phyloP scores from a whole-genome alignment of 2,888 invertebrate species.

The Tachystola acroxantha region DNA sequence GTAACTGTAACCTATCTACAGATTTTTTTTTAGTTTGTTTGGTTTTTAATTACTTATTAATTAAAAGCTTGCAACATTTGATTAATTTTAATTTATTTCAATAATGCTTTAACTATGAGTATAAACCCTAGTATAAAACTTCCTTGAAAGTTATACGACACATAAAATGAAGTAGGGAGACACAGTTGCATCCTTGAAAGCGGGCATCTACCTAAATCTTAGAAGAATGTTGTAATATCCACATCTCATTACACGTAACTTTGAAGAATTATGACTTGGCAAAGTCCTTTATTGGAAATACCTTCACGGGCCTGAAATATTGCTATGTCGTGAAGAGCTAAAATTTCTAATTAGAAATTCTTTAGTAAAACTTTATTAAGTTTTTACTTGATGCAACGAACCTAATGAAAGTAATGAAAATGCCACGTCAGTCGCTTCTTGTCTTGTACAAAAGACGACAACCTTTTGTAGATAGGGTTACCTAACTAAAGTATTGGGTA shows the following conservation, averaged over 20 bases:
- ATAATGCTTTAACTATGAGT: no score
- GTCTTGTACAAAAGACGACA: slow-evolving; percentile 21
- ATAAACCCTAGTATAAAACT: no score
- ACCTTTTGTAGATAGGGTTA: background rate
- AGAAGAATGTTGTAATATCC: slow-evolving; percentile 72
- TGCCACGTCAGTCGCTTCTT: slow-evolving; percentile 55
- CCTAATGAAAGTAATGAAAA: slow-evolving; percentile 77
- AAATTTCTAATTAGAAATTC: slow-evolving; percentile 78
- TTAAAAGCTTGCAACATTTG: no score
- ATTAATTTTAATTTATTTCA: no score
- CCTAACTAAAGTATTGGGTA: no score
- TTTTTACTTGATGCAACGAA: slow-evolving; percentile 70
- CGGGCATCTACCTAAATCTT: slow-evolving; percentile 49
- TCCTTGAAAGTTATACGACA: no score
- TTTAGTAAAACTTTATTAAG: slow-evolving; percentile 74
- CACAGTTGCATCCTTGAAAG: slow-evolving; percentile 26
- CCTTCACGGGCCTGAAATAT: slow-evolving; percentile 76
- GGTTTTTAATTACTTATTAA: no score
- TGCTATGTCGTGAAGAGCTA: slow-evolving; percentile 76
- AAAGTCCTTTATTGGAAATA: slow-evolving; percentile 79
- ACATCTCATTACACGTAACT: slow-evolving; percentile 77
- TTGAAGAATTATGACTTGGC: slow-evolving; percentile 78
- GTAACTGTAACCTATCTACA: no score
- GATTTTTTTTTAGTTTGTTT: no score
- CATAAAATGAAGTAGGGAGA: no score